Conservation (phyloP, 1,140 invertebrate species). For the Brachionus paranguensis region DNA sequence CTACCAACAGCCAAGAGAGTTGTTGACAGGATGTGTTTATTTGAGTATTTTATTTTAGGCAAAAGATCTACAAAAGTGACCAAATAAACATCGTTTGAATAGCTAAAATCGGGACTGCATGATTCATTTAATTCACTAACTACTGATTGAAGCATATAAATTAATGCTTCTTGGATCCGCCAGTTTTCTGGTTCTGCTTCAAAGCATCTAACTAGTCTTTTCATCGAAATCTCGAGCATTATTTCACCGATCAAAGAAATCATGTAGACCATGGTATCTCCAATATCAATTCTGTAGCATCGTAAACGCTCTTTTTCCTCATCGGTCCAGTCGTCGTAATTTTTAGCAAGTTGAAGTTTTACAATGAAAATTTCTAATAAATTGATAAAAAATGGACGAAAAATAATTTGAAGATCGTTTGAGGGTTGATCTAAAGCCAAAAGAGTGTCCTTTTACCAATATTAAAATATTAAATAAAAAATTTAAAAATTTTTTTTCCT, state of each 20-base stretch:
- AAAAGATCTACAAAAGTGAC: slow-evolving; percentile 21
- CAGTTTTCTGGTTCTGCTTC: slow-evolving; percentile 4
- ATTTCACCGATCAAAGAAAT: slow-evolving; percentile 31
- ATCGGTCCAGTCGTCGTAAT: slow-evolving; percentile 34
- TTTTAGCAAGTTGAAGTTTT: slow-evolving; percentile 14
- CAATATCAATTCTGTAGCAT: slow-evolving; percentile 39
- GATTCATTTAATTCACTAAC: slow-evolving; percentile 39
- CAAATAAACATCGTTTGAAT: slow-evolving; percentile 17
- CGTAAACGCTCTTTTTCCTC: slow-evolving; percentile 38
- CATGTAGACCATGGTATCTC: slow-evolving; percentile 38
- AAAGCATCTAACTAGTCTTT: background rate
- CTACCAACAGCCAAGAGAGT: slow-evolving; percentile 33
- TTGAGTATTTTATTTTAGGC: slow-evolving; percentile 29
- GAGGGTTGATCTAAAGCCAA: slow-evolving; percentile 14
- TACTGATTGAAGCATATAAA: slow-evolving; percentile 36
- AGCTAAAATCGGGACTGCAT: slow-evolving; percentile 32
- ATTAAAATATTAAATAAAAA: background rate
- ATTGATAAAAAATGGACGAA: slow-evolving; percentile 28
- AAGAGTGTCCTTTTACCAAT: background rate
- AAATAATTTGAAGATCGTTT: background rate
- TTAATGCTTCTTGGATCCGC: slow-evolving; percentile 11
- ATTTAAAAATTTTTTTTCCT: background rate
- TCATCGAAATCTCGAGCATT: slow-evolving; percentile 35
- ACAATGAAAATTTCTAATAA: slow-evolving; percentile 31
- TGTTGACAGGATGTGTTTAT: slow-evolving; percentile 32